These are phyloP conservation scores for Acridotheres tristis DNA, from an alignment of 2,797 vertebrate genomes.

Conservation along the genomic window DNA sequence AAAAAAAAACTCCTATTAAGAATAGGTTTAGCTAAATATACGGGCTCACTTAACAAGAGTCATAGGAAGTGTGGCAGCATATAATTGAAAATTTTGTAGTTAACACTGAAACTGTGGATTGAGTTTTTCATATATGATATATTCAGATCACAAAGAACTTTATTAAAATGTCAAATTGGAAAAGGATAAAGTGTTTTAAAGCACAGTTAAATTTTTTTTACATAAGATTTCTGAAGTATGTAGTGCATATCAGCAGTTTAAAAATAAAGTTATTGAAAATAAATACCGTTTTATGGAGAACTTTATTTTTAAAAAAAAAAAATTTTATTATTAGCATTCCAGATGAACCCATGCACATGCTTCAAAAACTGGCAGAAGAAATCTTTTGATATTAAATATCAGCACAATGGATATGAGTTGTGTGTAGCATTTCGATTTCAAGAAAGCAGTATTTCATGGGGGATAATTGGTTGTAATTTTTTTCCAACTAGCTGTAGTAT, in stretches of 20 bases:
- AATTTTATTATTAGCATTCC: background rate
- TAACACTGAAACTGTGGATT: background rate
- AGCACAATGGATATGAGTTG: background rate
- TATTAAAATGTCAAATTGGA: background rate
- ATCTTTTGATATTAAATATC: background rate
- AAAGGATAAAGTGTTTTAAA: background rate
- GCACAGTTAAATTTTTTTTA: background rate
- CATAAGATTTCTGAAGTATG: background rate
- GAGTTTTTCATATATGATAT: background rate
- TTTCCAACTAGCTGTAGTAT: background rate
- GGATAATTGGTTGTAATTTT: background rate
- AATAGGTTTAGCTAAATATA: background rate
- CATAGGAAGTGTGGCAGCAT: background rate
- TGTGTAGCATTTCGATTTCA: background rate
- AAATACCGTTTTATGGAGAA: background rate
- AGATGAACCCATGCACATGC: background rate
- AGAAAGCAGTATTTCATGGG: background rate
- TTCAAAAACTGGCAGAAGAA: slow-evolving; percentile 3
- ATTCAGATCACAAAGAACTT: background rate
- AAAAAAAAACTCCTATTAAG: background rate
- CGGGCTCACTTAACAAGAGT: background rate
- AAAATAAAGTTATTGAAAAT: background rate
- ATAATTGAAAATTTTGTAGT: background rate
- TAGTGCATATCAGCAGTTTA: background rate
- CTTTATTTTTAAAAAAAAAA: background rate